Evolutionary conservation across 2,113 vertebrate species (phyloP).

Genomic region (Tragelaphus strepsiceros): DNA sequence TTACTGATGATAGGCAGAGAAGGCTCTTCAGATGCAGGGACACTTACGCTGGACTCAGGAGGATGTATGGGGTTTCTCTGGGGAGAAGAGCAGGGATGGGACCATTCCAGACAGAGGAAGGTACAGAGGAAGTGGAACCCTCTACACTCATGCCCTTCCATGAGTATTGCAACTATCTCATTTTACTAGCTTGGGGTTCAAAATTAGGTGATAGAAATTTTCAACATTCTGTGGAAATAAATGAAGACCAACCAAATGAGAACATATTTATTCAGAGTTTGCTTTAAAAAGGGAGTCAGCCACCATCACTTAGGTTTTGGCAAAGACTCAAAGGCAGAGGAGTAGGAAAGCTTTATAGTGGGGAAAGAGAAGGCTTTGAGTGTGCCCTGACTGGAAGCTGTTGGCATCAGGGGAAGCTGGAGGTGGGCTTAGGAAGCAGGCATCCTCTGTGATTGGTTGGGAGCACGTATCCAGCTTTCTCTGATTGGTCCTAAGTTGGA

Average conservation of each 20-base stretch:
- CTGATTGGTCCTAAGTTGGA: not conserved
- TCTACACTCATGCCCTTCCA: rapidly evolving
- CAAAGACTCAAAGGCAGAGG: not conserved
- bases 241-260: not conserved
- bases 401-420: not conserved
- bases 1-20: not conserved
- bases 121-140: rapidly evolving
- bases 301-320: not conserved
- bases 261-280: not conserved
- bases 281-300: too few relatives aligned
- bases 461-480: not conserved
- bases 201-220: not conserved
- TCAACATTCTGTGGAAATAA: not conserved
- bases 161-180: not conserved
- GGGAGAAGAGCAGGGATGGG: not conserved
- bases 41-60: rapidly evolving
- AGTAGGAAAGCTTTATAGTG: not conserved
- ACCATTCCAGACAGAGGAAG: not conserved
- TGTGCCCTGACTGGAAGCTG: not conserved
- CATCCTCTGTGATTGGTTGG: not conserved
- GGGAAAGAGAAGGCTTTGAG: not conserved
- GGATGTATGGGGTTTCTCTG: not conserved
- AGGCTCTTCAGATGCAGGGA: not conserved
- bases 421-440: not conserved
- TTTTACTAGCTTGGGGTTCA: not conserved